Percentiles rank a stretch among this genome's conserved stretches.
These are phyloP conservation scores for Micromys minutus DNA, from an alignment of 2,113 vertebrate species.

Conservation along the genomic window DNA sequence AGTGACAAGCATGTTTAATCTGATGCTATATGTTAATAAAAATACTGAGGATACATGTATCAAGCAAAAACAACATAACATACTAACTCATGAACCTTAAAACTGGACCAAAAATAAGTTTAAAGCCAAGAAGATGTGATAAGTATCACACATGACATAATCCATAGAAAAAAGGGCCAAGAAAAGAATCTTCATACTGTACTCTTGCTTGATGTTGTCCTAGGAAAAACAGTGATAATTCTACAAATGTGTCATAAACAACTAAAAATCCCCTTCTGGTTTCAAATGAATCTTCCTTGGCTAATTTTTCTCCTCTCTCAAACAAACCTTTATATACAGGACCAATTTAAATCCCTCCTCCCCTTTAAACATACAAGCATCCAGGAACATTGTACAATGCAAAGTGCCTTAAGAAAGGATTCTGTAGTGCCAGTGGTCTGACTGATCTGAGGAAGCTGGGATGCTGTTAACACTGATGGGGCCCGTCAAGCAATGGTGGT, in stretches of 20 bases:
- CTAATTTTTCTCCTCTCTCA: conserved; percentile 81
- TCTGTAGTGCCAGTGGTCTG: conserved; percentile 88
- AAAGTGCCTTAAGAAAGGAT: conserved; percentile 88
- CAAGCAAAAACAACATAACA: conserved; percentile 71
- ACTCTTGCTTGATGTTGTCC: conserved; percentile 68
- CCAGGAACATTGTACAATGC: conserved; percentile 86
- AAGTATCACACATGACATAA: conserved; percentile 71
- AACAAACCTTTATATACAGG: conserved; percentile 76
- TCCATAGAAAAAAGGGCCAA: conserved; percentile 66
- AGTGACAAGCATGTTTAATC: conserved; percentile 70
- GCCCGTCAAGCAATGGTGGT: conserved; percentile 92
- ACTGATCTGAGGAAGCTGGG: conserved; percentile 85
- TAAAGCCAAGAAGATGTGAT: conserved; percentile 80
- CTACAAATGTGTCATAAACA: conserved; percentile 73
- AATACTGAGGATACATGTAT: conserved; percentile 49
- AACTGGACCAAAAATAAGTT: conserved; percentile 75
- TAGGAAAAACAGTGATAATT: conserved; percentile 81
- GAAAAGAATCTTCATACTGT: conserved; percentile 62
- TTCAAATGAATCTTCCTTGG: conserved; percentile 82
- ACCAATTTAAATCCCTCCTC: conserved; percentile 82
- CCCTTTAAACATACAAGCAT: conserved; percentile 85
- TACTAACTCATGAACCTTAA: conserved; percentile 45
- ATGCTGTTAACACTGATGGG: conserved; percentile 63
- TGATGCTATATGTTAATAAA: conserved; percentile 55
- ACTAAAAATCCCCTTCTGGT: conserved; percentile 79